Conservation (phyloP, 1,140 invertebrate species). For the Dysdera silvatica region DNA sequence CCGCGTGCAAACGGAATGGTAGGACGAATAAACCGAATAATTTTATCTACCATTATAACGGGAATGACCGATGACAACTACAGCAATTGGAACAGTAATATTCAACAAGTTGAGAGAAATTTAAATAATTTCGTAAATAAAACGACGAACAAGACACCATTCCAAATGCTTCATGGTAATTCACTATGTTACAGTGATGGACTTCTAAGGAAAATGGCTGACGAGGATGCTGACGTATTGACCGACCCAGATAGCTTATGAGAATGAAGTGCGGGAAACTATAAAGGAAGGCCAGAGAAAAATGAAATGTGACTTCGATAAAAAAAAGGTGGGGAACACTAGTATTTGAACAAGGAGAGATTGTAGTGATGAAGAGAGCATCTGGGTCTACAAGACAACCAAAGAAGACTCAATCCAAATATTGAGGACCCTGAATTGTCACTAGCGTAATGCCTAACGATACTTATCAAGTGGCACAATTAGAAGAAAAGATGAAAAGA, state of each 20-base stretch:
- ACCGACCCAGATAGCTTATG: not conserved
- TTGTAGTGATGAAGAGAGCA: not conserved
- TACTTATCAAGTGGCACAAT: not conserved
- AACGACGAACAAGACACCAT: not conserved
- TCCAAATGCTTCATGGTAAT: not conserved
- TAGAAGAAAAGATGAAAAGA: not conserved
- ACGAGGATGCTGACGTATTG: constrained; percentile 1
- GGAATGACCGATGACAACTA: not conserved
- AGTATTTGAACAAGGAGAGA: not conserved
- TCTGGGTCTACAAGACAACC: not conserved
- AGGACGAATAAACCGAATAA: not conserved
- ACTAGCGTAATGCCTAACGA: not conserved
- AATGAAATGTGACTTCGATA: not conserved
- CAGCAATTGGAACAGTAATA: not conserved
- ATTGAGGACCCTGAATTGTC: not conserved
- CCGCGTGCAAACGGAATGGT: not conserved
- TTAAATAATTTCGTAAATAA: constrained; percentile 2
- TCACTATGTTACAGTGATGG: not conserved
- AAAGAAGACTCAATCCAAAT: not conserved
- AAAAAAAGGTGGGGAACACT: not conserved
- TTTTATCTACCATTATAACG: not conserved
- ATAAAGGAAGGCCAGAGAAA: not conserved
- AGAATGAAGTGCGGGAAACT: too few relatives aligned
- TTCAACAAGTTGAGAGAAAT: not conserved
- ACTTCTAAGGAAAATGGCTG: not conserved